phyloP scores from a whole-genome alignment of 1,140 invertebrate species.

The Cotesia typhae region DNA sequence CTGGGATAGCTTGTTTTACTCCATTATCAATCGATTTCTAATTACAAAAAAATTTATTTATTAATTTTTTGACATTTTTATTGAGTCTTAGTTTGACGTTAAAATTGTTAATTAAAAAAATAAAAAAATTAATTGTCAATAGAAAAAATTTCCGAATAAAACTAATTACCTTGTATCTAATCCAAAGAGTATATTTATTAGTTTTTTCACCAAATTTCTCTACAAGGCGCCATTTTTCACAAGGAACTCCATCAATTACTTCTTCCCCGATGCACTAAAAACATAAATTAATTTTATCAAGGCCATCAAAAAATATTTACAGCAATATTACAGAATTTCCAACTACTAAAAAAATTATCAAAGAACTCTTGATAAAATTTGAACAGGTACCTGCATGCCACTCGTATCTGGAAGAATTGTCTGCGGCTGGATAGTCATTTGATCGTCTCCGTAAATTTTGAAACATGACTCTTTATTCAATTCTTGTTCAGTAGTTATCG shows the following conservation, averaged over 20 bases:
- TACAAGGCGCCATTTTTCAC: slow-evolving; percentile 80
- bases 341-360: slow-evolving; percentile 34
- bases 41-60: slow-evolving; percentile 36
- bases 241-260: slow-evolving; percentile 70
- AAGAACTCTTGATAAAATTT: background rate
- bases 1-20: slow-evolving; percentile 68
- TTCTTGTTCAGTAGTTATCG: slow-evolving; percentile 80
- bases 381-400: slow-evolving; percentile 73
- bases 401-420: slow-evolving; percentile 83
- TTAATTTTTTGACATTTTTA: background rate
- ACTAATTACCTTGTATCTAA: slow-evolving; percentile 72
- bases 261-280: slow-evolving; percentile 69
- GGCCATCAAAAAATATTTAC: background rate
- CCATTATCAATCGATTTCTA: slow-evolving; percentile 47
- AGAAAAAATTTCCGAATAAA: background rate
- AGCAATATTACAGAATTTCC: slow-evolving; percentile 14
- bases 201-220: slow-evolving; percentile 77
- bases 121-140: too few species aligned
- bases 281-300: background rate
- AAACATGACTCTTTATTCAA: slow-evolving; percentile 82
- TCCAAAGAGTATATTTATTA: slow-evolving; percentile 89
- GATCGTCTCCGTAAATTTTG: slow-evolving; percentile 80
- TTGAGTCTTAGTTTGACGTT: too few species aligned
- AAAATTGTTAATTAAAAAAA: too few species aligned
- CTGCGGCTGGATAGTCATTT: slow-evolving; percentile 74